phyloP scores from a whole-genome alignment of 2,797 vertebrate genomes.

The Atherinosoma microstoma region DNA sequence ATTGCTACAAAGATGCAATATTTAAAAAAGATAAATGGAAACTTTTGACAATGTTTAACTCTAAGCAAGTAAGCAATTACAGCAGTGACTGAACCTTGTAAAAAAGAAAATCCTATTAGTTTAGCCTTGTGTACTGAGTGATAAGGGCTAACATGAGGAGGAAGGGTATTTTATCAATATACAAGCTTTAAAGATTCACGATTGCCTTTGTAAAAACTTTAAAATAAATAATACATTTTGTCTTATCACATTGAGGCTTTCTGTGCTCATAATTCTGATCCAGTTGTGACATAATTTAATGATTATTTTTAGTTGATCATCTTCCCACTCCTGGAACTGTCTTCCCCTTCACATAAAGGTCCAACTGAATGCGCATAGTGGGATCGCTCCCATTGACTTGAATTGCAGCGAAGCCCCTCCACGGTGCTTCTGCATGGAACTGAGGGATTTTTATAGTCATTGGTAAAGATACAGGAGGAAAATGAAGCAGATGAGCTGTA shows the following conservation, averaged over 20 bases:
- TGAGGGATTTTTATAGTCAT: too few species aligned
- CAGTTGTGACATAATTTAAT: not conserved
- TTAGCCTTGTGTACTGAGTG: slow-evolving; percentile 52
- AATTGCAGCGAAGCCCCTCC: too few species aligned
- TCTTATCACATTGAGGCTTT: slow-evolving; percentile 35
- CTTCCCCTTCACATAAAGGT: too few species aligned
- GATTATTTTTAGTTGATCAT: not conserved
- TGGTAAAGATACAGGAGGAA: too few species aligned
- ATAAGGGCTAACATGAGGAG: slow-evolving; percentile 71
- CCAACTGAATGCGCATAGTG: too few species aligned
- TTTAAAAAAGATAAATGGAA: slow-evolving; percentile 53
- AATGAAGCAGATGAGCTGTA: too few species aligned
- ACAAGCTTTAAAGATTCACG: slow-evolving; percentile 80
- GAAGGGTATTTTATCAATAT: slow-evolving; percentile 53
- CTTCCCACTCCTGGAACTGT: not conserved
- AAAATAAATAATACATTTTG: slow-evolving; percentile 74
- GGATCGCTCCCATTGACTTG: too few species aligned
- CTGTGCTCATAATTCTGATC: not conserved
- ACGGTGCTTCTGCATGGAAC: too few species aligned
- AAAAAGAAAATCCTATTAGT: slow-evolving; percentile 25
- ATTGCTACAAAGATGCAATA: slow-evolving; percentile 57
- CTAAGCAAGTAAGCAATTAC: slow-evolving; percentile 15
- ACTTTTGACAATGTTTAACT: slow-evolving; percentile 26
- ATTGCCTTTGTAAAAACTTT: slow-evolving; percentile 79
- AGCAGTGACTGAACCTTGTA: slow-evolving; percentile 12